phyloP scores from a whole-genome alignment of 2,888 invertebrate genomes.

The Leistus spinibarbis region DNA sequence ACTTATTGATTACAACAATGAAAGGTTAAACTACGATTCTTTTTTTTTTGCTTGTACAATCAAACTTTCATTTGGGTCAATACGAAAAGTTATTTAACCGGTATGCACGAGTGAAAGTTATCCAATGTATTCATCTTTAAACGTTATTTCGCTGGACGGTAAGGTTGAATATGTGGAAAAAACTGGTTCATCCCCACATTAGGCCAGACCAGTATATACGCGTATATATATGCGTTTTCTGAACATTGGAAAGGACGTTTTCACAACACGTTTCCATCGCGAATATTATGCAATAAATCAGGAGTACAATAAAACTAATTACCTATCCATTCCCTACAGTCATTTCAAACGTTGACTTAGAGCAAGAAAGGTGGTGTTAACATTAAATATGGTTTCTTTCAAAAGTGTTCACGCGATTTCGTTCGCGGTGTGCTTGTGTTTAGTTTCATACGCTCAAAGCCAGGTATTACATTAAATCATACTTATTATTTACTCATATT shows the following conservation, averaged over 20 bases:
- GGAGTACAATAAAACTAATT: conserved; percentile 35
- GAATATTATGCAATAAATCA: conserved; percentile 36
- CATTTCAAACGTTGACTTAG: conserved; percentile 23
- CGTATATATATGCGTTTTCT: conserved; percentile 8
- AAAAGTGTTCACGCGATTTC: background rate
- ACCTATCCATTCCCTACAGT: background rate
- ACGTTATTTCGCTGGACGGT: background rate
- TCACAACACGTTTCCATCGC: conserved; percentile 20
- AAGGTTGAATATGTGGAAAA: conserved; percentile 20
- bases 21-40: background rate
- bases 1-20: background rate
- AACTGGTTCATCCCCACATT: conserved; percentile 29
- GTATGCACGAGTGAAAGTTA: conserved; percentile 29
- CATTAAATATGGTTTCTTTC: conserved; percentile 8
- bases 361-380: conserved; percentile 18
- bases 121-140: background rate
- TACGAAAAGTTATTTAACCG: conserved; percentile 31
- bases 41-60: background rate
- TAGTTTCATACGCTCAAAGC: background rate
- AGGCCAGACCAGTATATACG: background rate
- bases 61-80: conserved; percentile 24
- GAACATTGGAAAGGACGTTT: conserved; percentile 29
- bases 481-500: background rate
- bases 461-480: conserved; percentile 8
- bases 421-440: conserved; percentile 13